These are phyloP conservation scores for Engystomops pustulosus DNA, from an alignment of 2,113 vertebrate species.

Conservation along the genomic window DNA sequence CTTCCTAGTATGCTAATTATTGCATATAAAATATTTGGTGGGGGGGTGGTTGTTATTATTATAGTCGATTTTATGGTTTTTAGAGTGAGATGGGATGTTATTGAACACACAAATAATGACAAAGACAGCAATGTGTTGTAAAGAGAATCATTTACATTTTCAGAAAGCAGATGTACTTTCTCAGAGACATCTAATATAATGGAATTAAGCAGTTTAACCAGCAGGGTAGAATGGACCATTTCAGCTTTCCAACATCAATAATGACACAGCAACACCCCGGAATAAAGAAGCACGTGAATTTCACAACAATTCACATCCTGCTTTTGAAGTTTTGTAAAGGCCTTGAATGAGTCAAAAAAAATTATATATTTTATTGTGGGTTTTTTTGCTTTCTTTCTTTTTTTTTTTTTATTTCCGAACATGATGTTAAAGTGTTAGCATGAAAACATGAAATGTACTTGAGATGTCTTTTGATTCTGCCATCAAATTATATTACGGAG, in stretches of 20 bases:
- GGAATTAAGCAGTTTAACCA: constrained; percentile 82
- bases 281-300: constrained; percentile 70
- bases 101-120: constrained; percentile 67
- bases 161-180: constrained; percentile 77
- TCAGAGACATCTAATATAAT: constrained; percentile 79
- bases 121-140: constrained; percentile 65
- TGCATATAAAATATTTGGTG: constrained; percentile 32
- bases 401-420: neutral
- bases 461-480: constrained; percentile 68
- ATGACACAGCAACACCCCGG: constrained; percentile 72
- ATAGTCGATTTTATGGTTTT: constrained; percentile 38
- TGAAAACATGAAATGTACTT: constrained; percentile 68
- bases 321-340: constrained; percentile 52
- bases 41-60: constrained; percentile 27
- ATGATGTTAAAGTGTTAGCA: constrained; percentile 60
- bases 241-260: constrained; percentile 75
- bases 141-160: constrained; percentile 75
- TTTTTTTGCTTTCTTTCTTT: constrained; percentile 25
- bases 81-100: constrained; percentile 65
- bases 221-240: constrained; percentile 75
- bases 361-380: constrained; percentile 58
- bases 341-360: constrained; percentile 56
- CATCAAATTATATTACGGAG: constrained; percentile 72
- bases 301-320: constrained; percentile 67
- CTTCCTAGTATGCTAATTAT: constrained; percentile 44